Conservation (phyloP, 2,888 invertebrate genomes). For the Pammene fasciana region DNA sequence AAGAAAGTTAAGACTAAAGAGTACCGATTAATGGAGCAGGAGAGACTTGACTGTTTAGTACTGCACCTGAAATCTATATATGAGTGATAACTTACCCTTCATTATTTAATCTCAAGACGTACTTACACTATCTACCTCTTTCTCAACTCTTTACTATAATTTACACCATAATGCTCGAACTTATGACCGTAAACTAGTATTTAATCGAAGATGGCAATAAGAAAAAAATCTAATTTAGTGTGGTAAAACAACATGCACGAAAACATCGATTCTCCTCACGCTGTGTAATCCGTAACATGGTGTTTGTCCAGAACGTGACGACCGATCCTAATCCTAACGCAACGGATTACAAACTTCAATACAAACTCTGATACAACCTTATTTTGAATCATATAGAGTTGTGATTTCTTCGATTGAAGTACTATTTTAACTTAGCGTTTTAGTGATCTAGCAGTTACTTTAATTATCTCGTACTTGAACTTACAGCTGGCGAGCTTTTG, state of each 20-base stretch:
- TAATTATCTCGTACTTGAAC: background rate
- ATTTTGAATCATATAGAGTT: constrained; percentile 40
- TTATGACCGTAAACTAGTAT: constrained; percentile 16
- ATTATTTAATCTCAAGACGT: no score
- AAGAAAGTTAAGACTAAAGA: no score
- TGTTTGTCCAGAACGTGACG: constrained; percentile 69
- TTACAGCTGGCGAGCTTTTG: background rate
- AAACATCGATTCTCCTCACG: constrained; percentile 67
- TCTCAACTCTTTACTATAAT: background rate
- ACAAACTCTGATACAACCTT: constrained; percentile 22
- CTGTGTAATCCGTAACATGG: constrained; percentile 65
- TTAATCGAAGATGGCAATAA: constrained; percentile 14
- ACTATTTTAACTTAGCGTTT: constrained; percentile 5
- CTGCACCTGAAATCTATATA: no score
- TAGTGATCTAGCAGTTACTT: constrained; percentile 6
- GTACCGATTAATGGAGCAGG: no score
- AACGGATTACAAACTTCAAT: constrained; percentile 25
- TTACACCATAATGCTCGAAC: background rate
- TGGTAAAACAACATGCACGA: constrained; percentile 61
- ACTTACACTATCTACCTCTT: no score
- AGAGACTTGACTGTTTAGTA: no score
- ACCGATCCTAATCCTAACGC: constrained; percentile 51
- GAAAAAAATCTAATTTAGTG: constrained; percentile 39
- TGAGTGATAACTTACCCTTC: no score
- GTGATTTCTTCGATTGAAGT: background rate